Percentiles rank a stretch among this genome's conserved stretches.
phyloP scores from a whole-genome alignment of 2,113 vertebrate genomes.

The Triplophysa siluroides region DNA sequence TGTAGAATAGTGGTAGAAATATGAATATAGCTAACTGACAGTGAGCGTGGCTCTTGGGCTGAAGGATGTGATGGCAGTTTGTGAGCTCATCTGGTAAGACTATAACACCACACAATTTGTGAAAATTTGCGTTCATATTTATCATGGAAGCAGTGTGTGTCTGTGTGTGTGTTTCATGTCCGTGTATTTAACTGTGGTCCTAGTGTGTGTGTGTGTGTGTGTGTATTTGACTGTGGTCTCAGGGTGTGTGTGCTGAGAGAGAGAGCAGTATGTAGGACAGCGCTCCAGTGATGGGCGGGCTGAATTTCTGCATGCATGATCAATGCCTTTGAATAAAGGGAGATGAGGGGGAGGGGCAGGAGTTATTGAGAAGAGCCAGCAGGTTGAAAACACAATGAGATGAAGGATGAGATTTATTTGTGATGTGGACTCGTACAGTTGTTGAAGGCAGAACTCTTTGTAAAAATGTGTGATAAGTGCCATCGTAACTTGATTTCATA shows the following conservation, averaged over 20 bases:
- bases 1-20: no score
- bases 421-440: background rate
- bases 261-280: conserved; percentile 78
- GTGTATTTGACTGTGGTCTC: conserved; percentile 37
- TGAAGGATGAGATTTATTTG: background rate
- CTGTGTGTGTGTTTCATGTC: background rate
- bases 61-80: background rate
- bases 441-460: background rate
- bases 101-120: conserved; percentile 3
- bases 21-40: background rate
- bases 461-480: background rate
- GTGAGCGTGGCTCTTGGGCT: no score
- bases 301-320: conserved; percentile 82
- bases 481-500: background rate
- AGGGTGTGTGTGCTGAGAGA: conserved; percentile 49
- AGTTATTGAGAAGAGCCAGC: conserved; percentile 22
- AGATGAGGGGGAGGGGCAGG: conserved; percentile 43
- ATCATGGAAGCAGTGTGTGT: background rate
- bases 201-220: background rate
- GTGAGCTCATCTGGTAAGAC: background rate
- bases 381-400: conserved; percentile 23
- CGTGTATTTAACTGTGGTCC: no score
- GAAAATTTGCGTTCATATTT: background rate
- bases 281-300: conserved; percentile 67
- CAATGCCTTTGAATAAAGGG: conserved; percentile 72